Percentiles rank a stretch among this genome's conserved stretches.
phyloP scores from a whole-genome alignment of 1,140 invertebrate genomes.

The Dinothrombium tinctorium region DNA sequence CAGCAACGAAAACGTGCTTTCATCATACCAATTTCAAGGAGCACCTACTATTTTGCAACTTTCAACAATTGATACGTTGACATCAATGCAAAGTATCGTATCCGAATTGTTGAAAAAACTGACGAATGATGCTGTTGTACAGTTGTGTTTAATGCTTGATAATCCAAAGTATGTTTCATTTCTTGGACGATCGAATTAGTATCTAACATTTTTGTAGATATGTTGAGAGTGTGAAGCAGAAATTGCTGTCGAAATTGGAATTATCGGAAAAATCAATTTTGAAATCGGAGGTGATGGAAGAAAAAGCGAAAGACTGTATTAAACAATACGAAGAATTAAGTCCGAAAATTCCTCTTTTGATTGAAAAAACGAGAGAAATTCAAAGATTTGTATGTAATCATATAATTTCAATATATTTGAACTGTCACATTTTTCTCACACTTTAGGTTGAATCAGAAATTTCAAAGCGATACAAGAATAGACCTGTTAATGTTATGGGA shows the following conservation, averaged over 20 bases:
- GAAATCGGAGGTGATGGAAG: constrained; percentile 29
- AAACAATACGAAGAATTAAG: constrained; percentile 35
- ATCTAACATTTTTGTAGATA: constrained; percentile 32
- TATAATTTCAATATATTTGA: not conserved
- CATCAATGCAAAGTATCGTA: constrained; percentile 32
- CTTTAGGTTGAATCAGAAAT: constrained; percentile 62
- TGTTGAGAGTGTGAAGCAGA: constrained; percentile 49
- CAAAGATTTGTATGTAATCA: constrained; percentile 34
- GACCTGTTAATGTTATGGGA: constrained; percentile 67
- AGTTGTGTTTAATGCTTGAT: not conserved
- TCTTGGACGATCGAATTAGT: not conserved
- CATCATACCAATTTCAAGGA: constrained; percentile 19
- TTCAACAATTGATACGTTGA: constrained; percentile 33
- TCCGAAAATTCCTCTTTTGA: constrained; percentile 21
- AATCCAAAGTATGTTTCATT: not conserved
- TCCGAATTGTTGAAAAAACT: constrained; percentile 34
- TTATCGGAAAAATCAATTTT: constrained; percentile 38
- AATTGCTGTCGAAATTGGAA: constrained; percentile 44
- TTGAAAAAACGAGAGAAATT: constrained; percentile 37
- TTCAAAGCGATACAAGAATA: constrained; percentile 69
- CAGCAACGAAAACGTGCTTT: constrained; percentile 23
- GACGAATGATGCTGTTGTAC: constrained; percentile 35
- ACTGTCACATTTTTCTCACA: constrained; percentile 2
- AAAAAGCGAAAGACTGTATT: constrained; percentile 28
- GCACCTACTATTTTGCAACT: constrained; percentile 31